A percentile compares a stretch with the other conserved stretches of the same genome.
Evolutionary conservation across 2,888 invertebrate genomes (phyloP).

Genomic region (Idaea dimidiata): DNA sequence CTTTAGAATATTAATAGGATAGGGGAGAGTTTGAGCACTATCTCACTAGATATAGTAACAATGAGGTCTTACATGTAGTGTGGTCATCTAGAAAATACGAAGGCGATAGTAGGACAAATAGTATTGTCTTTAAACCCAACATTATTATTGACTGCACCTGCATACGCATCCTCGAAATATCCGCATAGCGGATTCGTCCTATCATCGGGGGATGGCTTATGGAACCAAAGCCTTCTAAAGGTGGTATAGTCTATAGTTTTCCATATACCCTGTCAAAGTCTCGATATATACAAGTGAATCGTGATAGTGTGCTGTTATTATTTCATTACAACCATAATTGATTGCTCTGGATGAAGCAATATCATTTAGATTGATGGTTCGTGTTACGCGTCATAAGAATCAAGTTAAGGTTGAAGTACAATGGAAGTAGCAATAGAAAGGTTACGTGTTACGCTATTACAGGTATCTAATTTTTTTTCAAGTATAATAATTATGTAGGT

Average conservation of each 20-base stretch:
- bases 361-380: conserved; percentile 66
- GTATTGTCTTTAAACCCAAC: too few species aligned
- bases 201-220: too few species aligned
- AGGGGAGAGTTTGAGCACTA: too few species aligned
- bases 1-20: too few species aligned
- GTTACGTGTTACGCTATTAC: conserved; percentile 8
- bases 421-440: conserved; percentile 6
- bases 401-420: conserved; percentile 18
- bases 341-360: conserved; percentile 67
- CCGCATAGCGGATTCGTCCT: too few species aligned
- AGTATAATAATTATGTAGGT: background rate
- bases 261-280: conserved; percentile 27
- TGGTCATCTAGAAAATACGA: too few species aligned
- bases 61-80: too few species aligned
- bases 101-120: too few species aligned
- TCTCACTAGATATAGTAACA: too few species aligned
- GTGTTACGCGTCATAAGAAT: conserved; percentile 57
- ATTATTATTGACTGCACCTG: too few species aligned
- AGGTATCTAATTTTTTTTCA: background rate
- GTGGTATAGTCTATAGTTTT: background rate
- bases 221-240: too few species aligned
- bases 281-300: conserved; percentile 35
- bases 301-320: conserved; percentile 62
- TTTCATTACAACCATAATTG: conserved; percentile 73
- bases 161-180: too few species aligned